phyloP scores from a whole-genome alignment of 2,797 vertebrate species.

The Hydrophis major region DNA sequence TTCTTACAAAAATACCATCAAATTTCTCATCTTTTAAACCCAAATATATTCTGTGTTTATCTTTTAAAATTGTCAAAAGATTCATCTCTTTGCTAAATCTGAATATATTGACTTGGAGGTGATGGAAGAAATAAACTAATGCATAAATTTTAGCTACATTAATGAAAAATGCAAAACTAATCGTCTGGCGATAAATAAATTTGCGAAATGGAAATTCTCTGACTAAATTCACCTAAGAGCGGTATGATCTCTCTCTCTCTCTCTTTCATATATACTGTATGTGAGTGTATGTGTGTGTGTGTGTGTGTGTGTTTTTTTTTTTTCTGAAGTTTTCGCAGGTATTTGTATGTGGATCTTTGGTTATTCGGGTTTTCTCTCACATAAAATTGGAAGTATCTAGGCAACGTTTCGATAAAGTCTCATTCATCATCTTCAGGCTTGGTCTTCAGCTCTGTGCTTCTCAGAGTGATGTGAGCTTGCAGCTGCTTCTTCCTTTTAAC shows the following conservation, averaged over 20 bases:
- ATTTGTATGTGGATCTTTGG: too few species aligned
- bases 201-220: background rate
- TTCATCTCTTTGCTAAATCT: background rate
- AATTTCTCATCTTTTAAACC: background rate
- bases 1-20: background rate
- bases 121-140: background rate
- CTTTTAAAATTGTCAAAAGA: background rate
- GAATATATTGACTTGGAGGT: background rate
- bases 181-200: background rate
- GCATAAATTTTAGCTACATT: background rate
- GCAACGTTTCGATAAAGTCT: too few species aligned
- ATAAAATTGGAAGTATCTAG: too few species aligned
- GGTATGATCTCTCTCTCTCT: background rate
- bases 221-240: background rate
- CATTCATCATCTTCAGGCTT: too few species aligned
- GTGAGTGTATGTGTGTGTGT: too few species aligned
- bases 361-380: too few species aligned
- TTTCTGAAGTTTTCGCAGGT: too few species aligned
- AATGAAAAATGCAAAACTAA: background rate
- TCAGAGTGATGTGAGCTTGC: too few species aligned
- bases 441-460: too few species aligned
- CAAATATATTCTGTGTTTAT: background rate
- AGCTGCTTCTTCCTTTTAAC: too few species aligned
- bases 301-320: too few species aligned
- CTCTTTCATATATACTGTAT: too few species aligned